These are phyloP conservation scores for Neopipo cinnamomea DNA, from an alignment of 2,113 vertebrate species.

Conservation along the genomic window DNA sequence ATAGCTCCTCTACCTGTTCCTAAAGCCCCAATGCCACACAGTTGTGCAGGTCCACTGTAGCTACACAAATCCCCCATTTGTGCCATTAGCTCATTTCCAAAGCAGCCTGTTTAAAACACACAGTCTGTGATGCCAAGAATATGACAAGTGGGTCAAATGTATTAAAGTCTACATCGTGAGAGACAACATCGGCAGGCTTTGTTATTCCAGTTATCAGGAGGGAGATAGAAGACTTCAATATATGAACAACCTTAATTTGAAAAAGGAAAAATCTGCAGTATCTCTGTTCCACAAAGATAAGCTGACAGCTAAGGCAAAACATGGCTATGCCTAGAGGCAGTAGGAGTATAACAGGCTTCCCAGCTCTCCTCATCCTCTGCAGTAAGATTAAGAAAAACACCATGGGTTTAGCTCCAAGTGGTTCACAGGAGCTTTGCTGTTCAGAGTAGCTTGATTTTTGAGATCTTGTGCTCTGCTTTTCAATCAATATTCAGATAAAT, in stretches of 20 bases:
- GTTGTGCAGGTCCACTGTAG: not conserved
- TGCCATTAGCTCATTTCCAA: not conserved
- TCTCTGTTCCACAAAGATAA: slow-evolving; percentile 21
- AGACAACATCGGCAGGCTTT: not conserved
- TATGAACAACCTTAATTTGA: not conserved
- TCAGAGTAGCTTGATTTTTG: not conserved
- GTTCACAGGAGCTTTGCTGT: not conserved
- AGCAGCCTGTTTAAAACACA: not conserved
- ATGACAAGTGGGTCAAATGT: not conserved
- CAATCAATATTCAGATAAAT: slow-evolving; percentile 29
- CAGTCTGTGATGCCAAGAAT: not conserved
- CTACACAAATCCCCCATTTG: fast-evolving
- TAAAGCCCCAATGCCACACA: not conserved
- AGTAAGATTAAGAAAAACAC: slow-evolving; percentile 8
- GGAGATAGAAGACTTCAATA: not conserved
- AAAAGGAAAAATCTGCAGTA: not conserved
- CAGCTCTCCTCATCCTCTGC: not conserved
- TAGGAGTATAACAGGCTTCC: not conserved
- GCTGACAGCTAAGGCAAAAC: not conserved
- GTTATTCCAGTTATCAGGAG: not conserved
- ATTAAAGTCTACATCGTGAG: not conserved
- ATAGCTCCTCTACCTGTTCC: not conserved
- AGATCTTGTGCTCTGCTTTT: not conserved
- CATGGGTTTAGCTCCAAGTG: not conserved
- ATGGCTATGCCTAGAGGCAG: not conserved